A percentile compares a stretch with the other conserved stretches of the same genome.
Conservation (phyloP, 1,140 invertebrate species). For the Thaumatotibia leucotreta region DNA sequence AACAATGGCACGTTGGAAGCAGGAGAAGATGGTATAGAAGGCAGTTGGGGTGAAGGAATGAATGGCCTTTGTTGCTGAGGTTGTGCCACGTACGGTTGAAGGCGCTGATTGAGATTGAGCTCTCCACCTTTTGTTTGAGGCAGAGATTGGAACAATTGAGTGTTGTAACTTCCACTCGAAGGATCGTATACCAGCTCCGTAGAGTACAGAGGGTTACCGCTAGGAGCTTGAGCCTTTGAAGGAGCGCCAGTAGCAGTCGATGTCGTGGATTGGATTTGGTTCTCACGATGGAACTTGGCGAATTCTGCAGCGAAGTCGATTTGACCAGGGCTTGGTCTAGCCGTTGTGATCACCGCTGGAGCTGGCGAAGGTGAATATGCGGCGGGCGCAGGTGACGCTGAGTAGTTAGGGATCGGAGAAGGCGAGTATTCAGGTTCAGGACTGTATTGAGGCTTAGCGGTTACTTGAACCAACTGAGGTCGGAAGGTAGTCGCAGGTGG, state of each 20-base stretch:
- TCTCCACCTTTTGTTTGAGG: constrained; percentile 85
- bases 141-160: constrained; percentile 85
- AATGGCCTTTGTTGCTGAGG: constrained; percentile 62
- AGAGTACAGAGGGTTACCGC: constrained; percentile 82
- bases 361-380: constrained; percentile 62
- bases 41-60: constrained; percentile 68
- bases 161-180: constrained; percentile 87
- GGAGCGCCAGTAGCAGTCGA: constrained; percentile 49
- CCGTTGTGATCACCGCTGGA: constrained; percentile 51
- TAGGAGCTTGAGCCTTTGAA: constrained; percentile 54
- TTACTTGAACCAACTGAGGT: constrained; percentile 80
- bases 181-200: constrained; percentile 88
- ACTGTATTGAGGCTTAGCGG: constrained; percentile 78
- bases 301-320: constrained; percentile 86
- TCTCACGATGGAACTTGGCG: constrained; percentile 86
- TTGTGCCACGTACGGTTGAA: constrained; percentile 84
- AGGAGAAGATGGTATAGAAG: constrained; percentile 44
- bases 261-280: constrained; percentile 77
- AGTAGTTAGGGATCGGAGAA: constrained; percentile 59
- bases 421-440: constrained; percentile 62
- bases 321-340: constrained; percentile 68
- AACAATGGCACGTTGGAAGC: constrained; percentile 65
- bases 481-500: constrained; percentile 82
- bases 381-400: constrained; percentile 52
- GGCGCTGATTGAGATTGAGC: constrained; percentile 82